Conservation (phyloP, 2,888 invertebrate genomes). For the Acleris holmiana region DNA sequence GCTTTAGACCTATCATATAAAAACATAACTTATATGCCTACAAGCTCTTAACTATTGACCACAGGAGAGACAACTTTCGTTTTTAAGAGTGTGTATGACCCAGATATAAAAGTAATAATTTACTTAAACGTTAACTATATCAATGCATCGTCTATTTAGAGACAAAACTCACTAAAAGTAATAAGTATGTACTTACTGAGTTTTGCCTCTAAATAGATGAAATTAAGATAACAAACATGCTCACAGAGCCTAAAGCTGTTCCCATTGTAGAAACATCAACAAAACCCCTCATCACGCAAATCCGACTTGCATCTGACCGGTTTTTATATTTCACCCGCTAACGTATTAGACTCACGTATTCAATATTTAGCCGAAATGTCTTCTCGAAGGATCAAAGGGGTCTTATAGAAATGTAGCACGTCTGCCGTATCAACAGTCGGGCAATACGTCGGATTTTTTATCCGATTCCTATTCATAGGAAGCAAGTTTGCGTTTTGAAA, state of each 20-base stretch:
- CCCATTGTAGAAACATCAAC: slow-evolving; percentile 15
- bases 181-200: no score
- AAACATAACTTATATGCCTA: no score
- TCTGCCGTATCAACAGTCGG: slow-evolving; percentile 37
- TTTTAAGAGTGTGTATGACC: no score
- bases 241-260: slow-evolving; percentile 10
- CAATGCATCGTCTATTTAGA: no score
- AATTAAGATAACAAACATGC: no score
- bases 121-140: no score
- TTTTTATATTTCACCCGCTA: slow-evolving; percentile 40
- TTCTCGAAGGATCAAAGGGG: slow-evolving; percentile 51
- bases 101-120: no score
- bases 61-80: no score
- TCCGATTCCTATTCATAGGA: slow-evolving; percentile 47
- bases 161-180: no score
- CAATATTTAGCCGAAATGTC: slow-evolving; percentile 54
- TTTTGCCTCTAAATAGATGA: no score
- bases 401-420: slow-evolving; percentile 40
- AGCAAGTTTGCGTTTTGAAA: slow-evolving; percentile 44
- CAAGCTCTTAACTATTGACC: no score
- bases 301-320: slow-evolving; percentile 33
- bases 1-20: no score
- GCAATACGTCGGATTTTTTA: slow-evolving; percentile 43
- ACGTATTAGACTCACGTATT: slow-evolving; percentile 53
- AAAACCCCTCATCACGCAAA: slow-evolving; percentile 35